phyloP scores from a whole-genome alignment of 2,888 invertebrate genomes.

The Sthenelais limicola region DNA sequence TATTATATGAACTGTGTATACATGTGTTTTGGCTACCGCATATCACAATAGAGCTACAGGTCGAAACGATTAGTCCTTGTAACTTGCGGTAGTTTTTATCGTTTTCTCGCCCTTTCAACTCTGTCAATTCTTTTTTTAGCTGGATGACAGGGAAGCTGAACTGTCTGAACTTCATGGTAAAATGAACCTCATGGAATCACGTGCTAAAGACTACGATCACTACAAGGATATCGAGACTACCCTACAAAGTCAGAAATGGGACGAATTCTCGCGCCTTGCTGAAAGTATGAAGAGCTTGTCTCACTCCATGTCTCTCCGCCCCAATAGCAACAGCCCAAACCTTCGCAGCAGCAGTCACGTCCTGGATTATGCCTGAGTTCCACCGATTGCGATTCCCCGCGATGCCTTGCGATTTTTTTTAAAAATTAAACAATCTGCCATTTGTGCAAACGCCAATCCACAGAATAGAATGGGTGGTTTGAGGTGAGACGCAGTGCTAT shows the following conservation, averaged over 20 bases:
- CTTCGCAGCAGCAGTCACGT: neutral
- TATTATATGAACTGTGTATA: no score
- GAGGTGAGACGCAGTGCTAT: no score
- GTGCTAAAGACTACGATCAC: slow-evolving; percentile 55
- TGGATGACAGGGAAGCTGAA: slow-evolving; percentile 61
- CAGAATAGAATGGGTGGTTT: no score
- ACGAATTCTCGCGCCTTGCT: slow-evolving; percentile 70
- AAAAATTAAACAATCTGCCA: no score
- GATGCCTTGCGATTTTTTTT: neutral
- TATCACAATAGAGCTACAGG: no score
- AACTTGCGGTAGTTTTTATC: no score
- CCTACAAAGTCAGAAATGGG: slow-evolving; percentile 70
- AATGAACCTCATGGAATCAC: slow-evolving; percentile 52
- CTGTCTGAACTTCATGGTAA: slow-evolving; percentile 55
- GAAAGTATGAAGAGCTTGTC: slow-evolving; percentile 70
- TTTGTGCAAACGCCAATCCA: no score
- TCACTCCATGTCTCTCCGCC: slow-evolving; percentile 46
- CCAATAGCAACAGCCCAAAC: neutral
- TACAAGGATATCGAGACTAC: slow-evolving; percentile 60
- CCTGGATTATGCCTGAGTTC: slow-evolving; percentile 22
- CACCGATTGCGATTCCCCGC: neutral
- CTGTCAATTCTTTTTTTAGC: slow-evolving; percentile 50
- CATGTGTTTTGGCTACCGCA: no score
- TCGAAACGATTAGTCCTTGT: no score
- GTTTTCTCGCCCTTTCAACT: neutral